Percentiles rank a stretch among this genome's conserved stretches.
Conservation (phyloP, 2,888 invertebrate genomes). For the Nematopogon swammerdamellus region DNA sequence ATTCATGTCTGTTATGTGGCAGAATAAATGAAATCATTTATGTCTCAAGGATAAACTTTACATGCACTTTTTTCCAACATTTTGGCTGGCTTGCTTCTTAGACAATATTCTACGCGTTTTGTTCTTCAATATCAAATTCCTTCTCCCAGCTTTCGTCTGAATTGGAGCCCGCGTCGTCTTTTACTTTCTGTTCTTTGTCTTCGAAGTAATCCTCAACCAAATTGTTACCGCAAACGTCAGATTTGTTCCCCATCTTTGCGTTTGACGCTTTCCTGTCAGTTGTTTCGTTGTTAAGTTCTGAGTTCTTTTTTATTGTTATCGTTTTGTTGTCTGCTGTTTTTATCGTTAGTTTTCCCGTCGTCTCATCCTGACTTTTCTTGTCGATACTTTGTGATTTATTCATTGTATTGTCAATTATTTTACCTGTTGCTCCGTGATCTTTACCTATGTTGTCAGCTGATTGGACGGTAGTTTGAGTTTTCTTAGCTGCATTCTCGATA, state of each 20-base stretch:
- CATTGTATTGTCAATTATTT: too few relatives aligned
- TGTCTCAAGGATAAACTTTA: too few relatives aligned
- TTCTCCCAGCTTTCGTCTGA: conserved; percentile 61
- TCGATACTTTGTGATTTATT: too few relatives aligned
- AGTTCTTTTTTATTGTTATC: too few relatives aligned
- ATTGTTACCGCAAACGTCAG: conserved; percentile 45
- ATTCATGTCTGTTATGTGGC: neutral
- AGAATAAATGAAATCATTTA: too few relatives aligned
- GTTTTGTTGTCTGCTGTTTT: conserved; percentile 11
- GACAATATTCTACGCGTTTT: conserved; percentile 4
- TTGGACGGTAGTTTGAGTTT: too few relatives aligned
- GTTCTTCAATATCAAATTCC: conserved; percentile 55
- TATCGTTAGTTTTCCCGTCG: conserved; percentile 1
- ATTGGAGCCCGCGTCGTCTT: conserved; percentile 45
- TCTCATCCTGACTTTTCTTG: neutral
- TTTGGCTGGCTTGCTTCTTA: too few relatives aligned
- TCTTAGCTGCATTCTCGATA: too few relatives aligned
- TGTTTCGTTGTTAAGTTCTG: too few relatives aligned
- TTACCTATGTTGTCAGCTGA: too few relatives aligned
- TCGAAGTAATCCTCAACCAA: conserved; percentile 54
- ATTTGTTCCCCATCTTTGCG: conserved; percentile 26
- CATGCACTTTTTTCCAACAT: too few relatives aligned
- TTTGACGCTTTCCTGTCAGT: conserved; percentile 14
- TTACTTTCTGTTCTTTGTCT: conserved; percentile 31
- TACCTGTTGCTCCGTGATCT: too few relatives aligned